Percentiles rank a stretch among this genome's conserved stretches.
These are phyloP conservation scores for Hyperoplus lanceolatus DNA, from an alignment of 2,797 vertebrate genomes.

Conservation along the genomic window DNA sequence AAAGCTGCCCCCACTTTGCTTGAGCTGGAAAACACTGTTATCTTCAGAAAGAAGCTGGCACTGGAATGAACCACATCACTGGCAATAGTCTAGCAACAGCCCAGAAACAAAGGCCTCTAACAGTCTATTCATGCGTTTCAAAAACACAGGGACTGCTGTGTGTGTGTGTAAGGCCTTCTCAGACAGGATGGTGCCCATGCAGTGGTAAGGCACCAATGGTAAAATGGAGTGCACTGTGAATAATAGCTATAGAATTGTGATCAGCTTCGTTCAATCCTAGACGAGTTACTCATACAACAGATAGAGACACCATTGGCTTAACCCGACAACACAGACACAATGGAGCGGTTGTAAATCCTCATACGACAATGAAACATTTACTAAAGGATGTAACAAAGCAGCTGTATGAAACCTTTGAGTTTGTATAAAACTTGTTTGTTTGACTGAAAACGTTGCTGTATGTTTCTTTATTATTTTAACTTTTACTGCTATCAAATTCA, in stretches of 20 bases:
- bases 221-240: slow-evolving; percentile 37
- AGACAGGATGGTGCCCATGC: slow-evolving; percentile 43
- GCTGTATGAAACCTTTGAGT: slow-evolving; percentile 1
- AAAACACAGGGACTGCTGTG: slow-evolving; percentile 64
- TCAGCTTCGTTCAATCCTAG: slow-evolving; percentile 16
- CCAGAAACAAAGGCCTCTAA: slow-evolving; percentile 66
- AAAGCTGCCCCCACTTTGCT: slow-evolving; percentile 52
- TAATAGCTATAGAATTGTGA: slow-evolving; percentile 47
- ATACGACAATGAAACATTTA: slow-evolving; percentile 25
- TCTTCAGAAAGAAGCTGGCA: slow-evolving; percentile 71
- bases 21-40: slow-evolving; percentile 69
- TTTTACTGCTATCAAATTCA: background rate
- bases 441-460: background rate
- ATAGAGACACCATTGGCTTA: slow-evolving; percentile 50
- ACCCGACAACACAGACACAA: slow-evolving; percentile 29
- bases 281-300: slow-evolving; percentile 34
- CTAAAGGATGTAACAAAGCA: background rate
- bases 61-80: slow-evolving; percentile 55
- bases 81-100: slow-evolving; percentile 55
- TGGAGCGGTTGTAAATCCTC: background rate
- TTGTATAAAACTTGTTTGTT: background rate
- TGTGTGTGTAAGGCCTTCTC: slow-evolving; percentile 59
- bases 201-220: slow-evolving; percentile 64
- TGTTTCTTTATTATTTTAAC: background rate
- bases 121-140: slow-evolving; percentile 70